Conservation (phyloP, 2,797 vertebrate species). For the Sebastes flavidus region DNA sequence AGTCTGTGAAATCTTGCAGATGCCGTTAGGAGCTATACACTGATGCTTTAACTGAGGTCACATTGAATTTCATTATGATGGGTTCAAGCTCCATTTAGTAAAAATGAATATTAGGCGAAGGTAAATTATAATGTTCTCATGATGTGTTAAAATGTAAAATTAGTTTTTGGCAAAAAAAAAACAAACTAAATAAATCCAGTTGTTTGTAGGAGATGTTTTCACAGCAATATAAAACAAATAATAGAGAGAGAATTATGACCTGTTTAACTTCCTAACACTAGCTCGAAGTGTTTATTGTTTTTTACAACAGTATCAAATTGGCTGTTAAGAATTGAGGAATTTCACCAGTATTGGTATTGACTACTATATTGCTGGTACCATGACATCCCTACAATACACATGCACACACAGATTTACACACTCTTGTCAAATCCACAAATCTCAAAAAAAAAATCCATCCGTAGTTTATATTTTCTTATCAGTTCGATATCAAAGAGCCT, state of each 20-base stretch:
- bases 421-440: not conserved
- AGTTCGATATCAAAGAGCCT: constrained; percentile 28
- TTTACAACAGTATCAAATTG: not conserved
- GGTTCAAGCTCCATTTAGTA: not conserved
- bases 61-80: not conserved
- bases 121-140: not conserved
- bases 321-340: not conserved
- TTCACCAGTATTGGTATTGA: not conserved
- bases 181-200: fast-evolving
- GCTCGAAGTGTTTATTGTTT: not conserved
- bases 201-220: not conserved
- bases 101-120: not conserved
- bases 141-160: too few species aligned
- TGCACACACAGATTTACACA: not conserved
- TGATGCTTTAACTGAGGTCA: too few species aligned
- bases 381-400: not conserved
- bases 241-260: not conserved
- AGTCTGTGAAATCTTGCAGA: too few species aligned
- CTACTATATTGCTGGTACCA: too few species aligned
- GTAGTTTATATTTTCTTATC: constrained; percentile 31
- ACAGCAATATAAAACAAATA: not conserved
- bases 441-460: not conserved
- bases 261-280: not conserved
- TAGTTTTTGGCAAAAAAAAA: too few species aligned
- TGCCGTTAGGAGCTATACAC: too few species aligned